Percentiles rank a stretch among this genome's conserved stretches.
Evolutionary conservation across 2,888 invertebrate species (phyloP).

Genomic region (Euplexia lucipara): DNA sequence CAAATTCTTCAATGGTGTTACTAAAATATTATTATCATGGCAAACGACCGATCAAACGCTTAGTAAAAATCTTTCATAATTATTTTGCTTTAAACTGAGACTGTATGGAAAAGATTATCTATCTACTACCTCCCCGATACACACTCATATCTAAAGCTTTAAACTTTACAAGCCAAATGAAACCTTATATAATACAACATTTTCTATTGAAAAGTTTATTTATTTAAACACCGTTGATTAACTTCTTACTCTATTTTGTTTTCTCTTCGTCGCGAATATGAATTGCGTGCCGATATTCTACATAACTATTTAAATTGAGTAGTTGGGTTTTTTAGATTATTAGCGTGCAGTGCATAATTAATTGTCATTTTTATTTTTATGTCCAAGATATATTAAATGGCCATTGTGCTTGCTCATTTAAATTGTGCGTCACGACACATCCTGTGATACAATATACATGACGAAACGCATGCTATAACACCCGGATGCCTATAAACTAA

Average conservation of each 20-base stretch:
- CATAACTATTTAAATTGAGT: constrained; percentile 7
- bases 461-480: constrained; percentile 36
- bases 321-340: constrained; percentile 20
- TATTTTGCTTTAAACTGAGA: background rate
- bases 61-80: background rate
- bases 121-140: too few relatives aligned
- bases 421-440: constrained; percentile 48
- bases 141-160: background rate
- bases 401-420: constrained; percentile 33
- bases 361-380: constrained; percentile 26
- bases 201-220: background rate
- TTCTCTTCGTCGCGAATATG: background rate
- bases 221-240: constrained; percentile 9
- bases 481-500: constrained; percentile 26
- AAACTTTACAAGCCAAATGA: background rate
- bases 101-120: background rate
- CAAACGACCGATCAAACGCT: too few relatives aligned
- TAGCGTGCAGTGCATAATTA: background rate
- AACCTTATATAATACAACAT: background rate
- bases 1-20: too few relatives aligned
- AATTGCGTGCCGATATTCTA: background rate
- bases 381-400: constrained; percentile 28
- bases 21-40: too few relatives aligned
- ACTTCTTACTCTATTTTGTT: background rate
- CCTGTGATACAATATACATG: constrained; percentile 47